A percentile compares a stretch with the other conserved stretches of the same genome.
Conservation (phyloP, 2,888 invertebrate species). For the Zootermopsis nevadensis region DNA sequence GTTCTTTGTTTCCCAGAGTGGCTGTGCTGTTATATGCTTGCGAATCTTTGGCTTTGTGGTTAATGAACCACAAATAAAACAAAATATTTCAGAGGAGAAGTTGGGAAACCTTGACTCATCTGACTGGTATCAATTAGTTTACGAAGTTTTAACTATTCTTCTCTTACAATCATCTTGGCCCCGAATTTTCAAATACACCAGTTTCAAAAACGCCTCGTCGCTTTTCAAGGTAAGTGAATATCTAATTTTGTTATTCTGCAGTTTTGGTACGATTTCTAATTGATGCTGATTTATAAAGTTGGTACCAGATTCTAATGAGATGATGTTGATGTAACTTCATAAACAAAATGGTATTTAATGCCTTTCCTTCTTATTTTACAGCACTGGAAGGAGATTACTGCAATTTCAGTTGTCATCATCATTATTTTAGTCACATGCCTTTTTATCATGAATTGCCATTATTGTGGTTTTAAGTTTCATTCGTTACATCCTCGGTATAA, state of each 20-base stretch:
- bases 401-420: conserved; percentile 81
- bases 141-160: conserved; percentile 71
- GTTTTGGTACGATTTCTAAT: not conserved
- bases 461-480: no score
- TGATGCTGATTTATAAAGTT: conserved; percentile 6
- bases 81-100: conserved; percentile 60
- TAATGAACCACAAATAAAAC: conserved; percentile 61
- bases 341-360: not conserved
- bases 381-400: conserved; percentile 76
- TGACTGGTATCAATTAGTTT: conserved; percentile 68
- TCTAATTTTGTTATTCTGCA: not conserved
- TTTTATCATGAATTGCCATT: no score
- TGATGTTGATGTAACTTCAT: not conserved
- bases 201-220: conserved; percentile 82
- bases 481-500: no score
- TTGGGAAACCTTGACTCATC: conserved; percentile 72
- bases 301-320: not conserved
- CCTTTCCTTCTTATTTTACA: conserved; percentile 56
- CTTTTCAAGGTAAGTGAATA: conserved; percentile 63
- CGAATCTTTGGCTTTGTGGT: conserved; percentile 64
- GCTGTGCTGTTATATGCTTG: conserved; percentile 63
- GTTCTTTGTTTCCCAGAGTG: not conserved
- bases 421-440: conserved; percentile 83
- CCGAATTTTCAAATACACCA: no score
- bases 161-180: conserved; percentile 77